Conservation (phyloP, 2,113 vertebrate species). For the Alouatta palliata region DNA sequence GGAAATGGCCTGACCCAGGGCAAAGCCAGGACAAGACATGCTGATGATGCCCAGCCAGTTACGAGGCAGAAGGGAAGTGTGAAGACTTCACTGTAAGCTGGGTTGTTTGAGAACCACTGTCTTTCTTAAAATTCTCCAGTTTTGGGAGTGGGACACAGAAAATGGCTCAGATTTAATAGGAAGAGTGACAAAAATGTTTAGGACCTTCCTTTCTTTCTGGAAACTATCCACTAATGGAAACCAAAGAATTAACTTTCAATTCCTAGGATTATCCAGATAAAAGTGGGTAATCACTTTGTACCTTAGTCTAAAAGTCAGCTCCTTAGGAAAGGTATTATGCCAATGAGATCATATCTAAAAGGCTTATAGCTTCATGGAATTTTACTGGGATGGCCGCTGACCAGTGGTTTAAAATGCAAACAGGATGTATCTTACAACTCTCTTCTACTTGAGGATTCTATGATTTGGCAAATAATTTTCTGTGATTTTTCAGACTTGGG, state of each 20-base stretch:
- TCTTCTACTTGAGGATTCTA: neutral
- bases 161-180: neutral
- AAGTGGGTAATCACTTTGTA: neutral
- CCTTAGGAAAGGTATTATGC: neutral
- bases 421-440: neutral
- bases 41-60: neutral
- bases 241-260: neutral
- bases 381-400: neutral
- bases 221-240: slow-evolving; percentile 29
- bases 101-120: neutral
- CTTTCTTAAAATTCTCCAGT: slow-evolving; percentile 25
- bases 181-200: neutral
- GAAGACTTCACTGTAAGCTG: neutral
- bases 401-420: neutral
- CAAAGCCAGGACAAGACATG: neutral
- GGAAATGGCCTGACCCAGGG: neutral
- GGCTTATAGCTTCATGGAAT: neutral
- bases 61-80: neutral
- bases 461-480: neutral
- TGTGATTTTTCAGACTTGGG: neutral
- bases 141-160: neutral
- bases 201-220: neutral
- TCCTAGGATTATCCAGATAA: neutral
- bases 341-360: neutral
- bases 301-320: neutral